These are phyloP conservation scores for Henricia sp. DNA, from an alignment of 53 echinoderm and acorn worm genomes.

Conservation along the genomic window DNA sequence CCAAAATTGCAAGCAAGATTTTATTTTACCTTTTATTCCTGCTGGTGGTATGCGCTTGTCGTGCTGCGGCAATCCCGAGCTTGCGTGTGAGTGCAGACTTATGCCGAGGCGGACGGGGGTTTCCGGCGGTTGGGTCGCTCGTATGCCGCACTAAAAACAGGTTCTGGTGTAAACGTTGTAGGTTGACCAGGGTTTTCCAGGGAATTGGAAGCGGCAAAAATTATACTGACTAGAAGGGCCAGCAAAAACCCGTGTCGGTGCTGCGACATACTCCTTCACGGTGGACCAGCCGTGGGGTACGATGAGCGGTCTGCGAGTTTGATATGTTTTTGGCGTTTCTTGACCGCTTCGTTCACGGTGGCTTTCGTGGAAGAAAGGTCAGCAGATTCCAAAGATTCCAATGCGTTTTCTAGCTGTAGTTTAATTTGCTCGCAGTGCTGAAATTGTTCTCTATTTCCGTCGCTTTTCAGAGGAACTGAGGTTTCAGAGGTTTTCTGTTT, in stretches of 20 bases:
- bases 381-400: not conserved
- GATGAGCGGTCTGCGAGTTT: constrained; percentile 3
- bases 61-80: not conserved
- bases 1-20: too few species aligned
- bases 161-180: not conserved
- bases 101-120: not conserved
- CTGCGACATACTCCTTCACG: not conserved
- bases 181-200: not conserved
- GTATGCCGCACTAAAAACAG: constrained; percentile 3
- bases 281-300: constrained; percentile 3
- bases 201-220: not conserved
- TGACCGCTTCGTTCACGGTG: not conserved
- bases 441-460: constrained; percentile 1
- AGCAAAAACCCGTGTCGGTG: not conserved
- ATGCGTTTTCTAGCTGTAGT: not conserved
- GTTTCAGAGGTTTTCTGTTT: not conserved
- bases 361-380: not conserved
- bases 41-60: too few species aligned
- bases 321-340: not conserved
- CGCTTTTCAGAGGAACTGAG: not conserved
- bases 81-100: not conserved
- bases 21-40: too few species aligned
- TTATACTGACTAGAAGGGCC: not conserved
- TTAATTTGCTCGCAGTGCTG: not conserved
- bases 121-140: not conserved